Percentiles rank a stretch among this genome's conserved stretches.
Conservation (phyloP, 2,888 invertebrate species). For the Eilema griseolum region DNA sequence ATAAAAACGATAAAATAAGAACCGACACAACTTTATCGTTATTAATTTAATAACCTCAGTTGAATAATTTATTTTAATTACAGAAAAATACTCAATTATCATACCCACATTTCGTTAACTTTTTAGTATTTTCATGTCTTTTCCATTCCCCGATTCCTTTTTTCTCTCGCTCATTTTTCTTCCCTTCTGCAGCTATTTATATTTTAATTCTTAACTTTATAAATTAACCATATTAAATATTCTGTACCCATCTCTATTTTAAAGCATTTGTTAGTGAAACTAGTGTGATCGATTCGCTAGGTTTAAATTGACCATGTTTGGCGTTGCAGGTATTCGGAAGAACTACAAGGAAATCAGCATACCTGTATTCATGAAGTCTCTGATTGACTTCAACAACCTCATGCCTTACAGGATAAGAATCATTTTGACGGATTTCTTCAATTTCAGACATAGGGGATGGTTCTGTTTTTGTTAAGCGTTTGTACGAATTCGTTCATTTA, state of each 20-base stretch:
- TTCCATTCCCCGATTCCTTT: neutral
- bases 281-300: neutral
- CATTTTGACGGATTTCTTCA: conserved; percentile 80
- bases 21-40: no score
- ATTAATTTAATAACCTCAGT: no score
- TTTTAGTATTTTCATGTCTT: no score
- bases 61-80: no score
- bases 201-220: no score
- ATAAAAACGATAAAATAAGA: no score
- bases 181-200: neutral
- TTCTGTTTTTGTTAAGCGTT: conserved; percentile 77
- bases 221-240: no score
- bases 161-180: neutral
- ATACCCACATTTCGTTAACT: no score
- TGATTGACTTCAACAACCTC: conserved; percentile 73
- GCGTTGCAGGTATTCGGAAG: conserved; percentile 76
- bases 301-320: neutral
- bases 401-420: conserved; percentile 80
- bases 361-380: conserved; percentile 74
- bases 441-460: conserved; percentile 79
- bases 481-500: conserved; percentile 8
- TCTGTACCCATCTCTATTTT: neutral
- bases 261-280: neutral
- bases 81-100: no score
- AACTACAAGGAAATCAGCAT: conserved; percentile 76